These are phyloP conservation scores for Gymnoscopelus braueri DNA, from an alignment of 2,797 vertebrate genomes.

Conservation along the genomic window DNA sequence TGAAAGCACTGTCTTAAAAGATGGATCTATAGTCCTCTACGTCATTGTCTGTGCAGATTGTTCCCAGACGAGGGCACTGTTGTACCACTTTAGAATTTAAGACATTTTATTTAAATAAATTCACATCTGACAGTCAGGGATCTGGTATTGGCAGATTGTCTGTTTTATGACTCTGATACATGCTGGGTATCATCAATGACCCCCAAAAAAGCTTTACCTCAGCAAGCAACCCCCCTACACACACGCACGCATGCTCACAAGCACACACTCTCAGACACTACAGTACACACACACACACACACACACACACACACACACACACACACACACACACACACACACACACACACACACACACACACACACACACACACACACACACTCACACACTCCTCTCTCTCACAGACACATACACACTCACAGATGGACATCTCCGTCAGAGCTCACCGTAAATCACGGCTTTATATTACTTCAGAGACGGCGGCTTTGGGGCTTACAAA, in stretches of 20 bases:
- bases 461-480: slow-evolving; percentile 53
- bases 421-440: slow-evolving; percentile 25
- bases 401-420: slow-evolving; percentile 1
- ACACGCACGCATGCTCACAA: no score
- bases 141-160: no score
- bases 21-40: background rate
- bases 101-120: no score
- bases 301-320: background rate
- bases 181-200: no score
- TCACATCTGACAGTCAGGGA: no score
- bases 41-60: background rate
- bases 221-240: no score
- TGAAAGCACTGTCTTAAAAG: background rate
- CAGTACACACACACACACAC: no score
- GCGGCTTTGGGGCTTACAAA: slow-evolving; percentile 63
- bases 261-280: no score
- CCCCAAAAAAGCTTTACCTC: no score
- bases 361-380: background rate
- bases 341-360: no score
- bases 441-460: slow-evolving; percentile 53
- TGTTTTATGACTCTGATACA: no score
- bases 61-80: slow-evolving; percentile 71
- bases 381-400: background rate
- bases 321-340: slow-evolving; percentile 7
- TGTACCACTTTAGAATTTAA: slow-evolving; percentile 33